Base-by-base conservation (phyloP, 2,113 vertebrate species). In the Oxyruncus cristatus region DNA sequence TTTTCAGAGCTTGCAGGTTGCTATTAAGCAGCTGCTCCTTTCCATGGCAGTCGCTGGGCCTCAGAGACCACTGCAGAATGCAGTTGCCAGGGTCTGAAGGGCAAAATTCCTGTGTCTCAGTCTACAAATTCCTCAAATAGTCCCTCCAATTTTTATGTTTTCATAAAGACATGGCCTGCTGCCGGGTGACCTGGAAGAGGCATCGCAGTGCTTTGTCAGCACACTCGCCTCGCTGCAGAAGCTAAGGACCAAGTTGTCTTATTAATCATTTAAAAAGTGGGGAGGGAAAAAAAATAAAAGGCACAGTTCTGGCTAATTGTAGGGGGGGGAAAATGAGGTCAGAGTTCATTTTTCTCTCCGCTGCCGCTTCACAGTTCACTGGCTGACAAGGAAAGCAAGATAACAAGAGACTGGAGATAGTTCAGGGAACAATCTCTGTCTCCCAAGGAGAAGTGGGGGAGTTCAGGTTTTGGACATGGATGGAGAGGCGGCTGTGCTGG, bases 121-220 rank as follows among this genome's bases (percentile, higher is more conserved):
- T 84, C 89, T 96, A 85, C 93, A 94, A 97, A 97, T 97, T 97
- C 97, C 88, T 97, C 91, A 96, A 96, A 94, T 97, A 97, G 91
- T 96, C 87, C 85, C 89, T 91, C 89, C 94, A 96, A 96, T 97
- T 97, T 95, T 96, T 96, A 94, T 97, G 94, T 97, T 97, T 97
- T 96, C 93, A 95, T 95, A 97, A 97, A 97, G 93, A 88, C 81
- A 70, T 95, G 93, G 96, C 94, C 91, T 96, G 88, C 95, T 97
- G 96, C 96, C 44, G 79, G 93, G 79, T 97, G 96, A 97, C 96
- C 96, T 97, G 95, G 95, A 97, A 97, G 92, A 97, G 58, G 81
- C 95, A 84, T 85, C 4, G 3, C 80, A 94, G 85, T 96, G 96
- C 94, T 97, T 96, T 96, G 96, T 97, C 97, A 97, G 96, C 97